A percentile compares a stretch with the other conserved stretches of the same genome.
Evolutionary conservation across 2,888 invertebrate species (phyloP).

Genomic region (Pseudococcus longispinus): DNA sequence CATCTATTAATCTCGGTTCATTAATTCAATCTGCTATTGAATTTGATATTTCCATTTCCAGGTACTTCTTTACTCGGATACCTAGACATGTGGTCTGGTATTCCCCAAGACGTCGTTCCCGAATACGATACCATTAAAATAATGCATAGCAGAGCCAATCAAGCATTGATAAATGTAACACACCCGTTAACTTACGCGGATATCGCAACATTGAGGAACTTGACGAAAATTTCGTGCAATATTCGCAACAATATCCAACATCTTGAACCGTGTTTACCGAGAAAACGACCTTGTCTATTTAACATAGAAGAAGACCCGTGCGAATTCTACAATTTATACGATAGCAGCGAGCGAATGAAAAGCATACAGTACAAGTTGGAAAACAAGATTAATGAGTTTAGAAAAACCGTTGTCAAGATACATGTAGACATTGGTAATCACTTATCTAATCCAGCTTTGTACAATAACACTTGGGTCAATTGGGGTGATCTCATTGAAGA

Average conservation of each 20-base stretch:
- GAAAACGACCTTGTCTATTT: constrained; percentile 77
- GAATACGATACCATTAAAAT: constrained; percentile 68
- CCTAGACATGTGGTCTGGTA: constrained; percentile 59
- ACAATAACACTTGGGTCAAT: constrained; percentile 59
- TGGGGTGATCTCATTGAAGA: constrained; percentile 58
- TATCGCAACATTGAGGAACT: constrained; percentile 45
- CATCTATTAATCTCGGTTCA: neutral
- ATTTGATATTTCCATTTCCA: constrained; percentile 57
- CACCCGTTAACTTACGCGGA: neutral
- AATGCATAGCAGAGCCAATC: constrained; percentile 63
- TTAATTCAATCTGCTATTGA: neutral
- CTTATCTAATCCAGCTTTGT: constrained; percentile 58
- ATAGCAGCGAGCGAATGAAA: constrained; percentile 5
- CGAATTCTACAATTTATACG: constrained; percentile 65
- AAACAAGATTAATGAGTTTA: constrained; percentile 55
- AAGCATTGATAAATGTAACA: neutral
- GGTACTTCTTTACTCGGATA: constrained; percentile 59
- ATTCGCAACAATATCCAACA: constrained; percentile 22
- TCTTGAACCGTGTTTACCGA: constrained; percentile 69
- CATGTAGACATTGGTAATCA: constrained; percentile 44
- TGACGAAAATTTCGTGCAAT: constrained; percentile 52
- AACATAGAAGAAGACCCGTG: constrained; percentile 85
- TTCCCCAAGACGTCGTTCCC: constrained; percentile 59
- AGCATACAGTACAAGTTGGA: constrained; percentile 43
- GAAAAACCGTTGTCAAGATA: constrained; percentile 25